Conservation (phyloP, 2,113 vertebrate species). For the Sphyrna mokarran region DNA sequence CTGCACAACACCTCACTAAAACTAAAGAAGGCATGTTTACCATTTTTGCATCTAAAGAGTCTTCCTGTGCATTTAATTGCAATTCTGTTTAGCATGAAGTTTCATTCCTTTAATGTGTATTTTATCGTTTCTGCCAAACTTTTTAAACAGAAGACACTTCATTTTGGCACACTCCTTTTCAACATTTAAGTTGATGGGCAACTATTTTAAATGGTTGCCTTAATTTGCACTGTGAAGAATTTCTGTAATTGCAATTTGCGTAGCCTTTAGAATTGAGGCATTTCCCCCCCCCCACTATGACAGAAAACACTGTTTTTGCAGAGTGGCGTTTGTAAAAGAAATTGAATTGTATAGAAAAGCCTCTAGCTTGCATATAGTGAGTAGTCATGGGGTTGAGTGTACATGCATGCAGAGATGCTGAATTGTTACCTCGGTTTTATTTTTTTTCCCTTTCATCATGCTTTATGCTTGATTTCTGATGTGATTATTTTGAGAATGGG, state of each 20-base stretch:
- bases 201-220: neutral
- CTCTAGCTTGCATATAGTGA: neutral
- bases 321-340: neutral
- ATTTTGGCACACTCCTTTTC: neutral
- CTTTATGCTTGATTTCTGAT: neutral
- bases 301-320: neutral
- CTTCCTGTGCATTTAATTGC: neutral
- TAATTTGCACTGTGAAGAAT: neutral
- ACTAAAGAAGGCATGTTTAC: neutral
- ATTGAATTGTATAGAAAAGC: neutral
- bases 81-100: neutral
- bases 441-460: neutral
- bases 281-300: too few species aligned
- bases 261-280: neutral
- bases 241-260: neutral
- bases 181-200: neutral
- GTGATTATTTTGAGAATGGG: neutral
- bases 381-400: neutral
- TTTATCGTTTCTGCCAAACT: neutral
- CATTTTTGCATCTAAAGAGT: neutral
- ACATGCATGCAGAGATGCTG: neutral
- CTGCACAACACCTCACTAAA: neutral
- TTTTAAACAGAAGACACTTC: neutral
- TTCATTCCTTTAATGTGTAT: neutral
- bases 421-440: neutral